phyloP scores from a whole-genome alignment of 2,797 vertebrate species.

The Platalea minor region DNA sequence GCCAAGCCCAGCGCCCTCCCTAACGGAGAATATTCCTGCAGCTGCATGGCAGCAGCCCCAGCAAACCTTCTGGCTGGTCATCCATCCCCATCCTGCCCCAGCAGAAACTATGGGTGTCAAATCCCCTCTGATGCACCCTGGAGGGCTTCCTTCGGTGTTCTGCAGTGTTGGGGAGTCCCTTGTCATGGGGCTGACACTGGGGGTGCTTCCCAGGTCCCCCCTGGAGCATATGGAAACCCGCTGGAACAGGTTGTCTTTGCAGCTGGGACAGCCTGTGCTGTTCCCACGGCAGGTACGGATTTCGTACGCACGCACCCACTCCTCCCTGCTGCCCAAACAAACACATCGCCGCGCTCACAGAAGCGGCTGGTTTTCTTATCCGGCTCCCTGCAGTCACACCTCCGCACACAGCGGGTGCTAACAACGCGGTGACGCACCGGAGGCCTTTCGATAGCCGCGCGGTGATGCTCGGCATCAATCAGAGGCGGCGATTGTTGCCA shows the following conservation, averaged over 20 bases:
- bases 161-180: background rate
- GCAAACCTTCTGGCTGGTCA: background rate
- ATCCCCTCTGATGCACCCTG: too few relatives aligned
- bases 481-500: background rate
- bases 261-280: background rate
- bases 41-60: background rate
- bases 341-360: rapidly evolving
- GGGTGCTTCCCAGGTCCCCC: background rate
- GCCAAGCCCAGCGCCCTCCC: rapidly evolving
- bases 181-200: background rate
- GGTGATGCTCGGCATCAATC: background rate
- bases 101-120: background rate
- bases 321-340: background rate
- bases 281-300: background rate
- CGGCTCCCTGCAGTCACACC: background rate
- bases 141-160: background rate
- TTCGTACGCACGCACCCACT: rapidly evolving
- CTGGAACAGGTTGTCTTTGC: background rate
- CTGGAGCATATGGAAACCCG: rapidly evolving
- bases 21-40: background rate
- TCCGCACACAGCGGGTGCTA: background rate
- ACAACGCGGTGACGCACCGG: rapidly evolving
- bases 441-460: rapidly evolving
- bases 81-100: background rate
- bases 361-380: background rate